These are phyloP conservation scores for Papilio polyxenes DNA, from an alignment of 1,140 invertebrate species.

Conservation along the genomic window DNA sequence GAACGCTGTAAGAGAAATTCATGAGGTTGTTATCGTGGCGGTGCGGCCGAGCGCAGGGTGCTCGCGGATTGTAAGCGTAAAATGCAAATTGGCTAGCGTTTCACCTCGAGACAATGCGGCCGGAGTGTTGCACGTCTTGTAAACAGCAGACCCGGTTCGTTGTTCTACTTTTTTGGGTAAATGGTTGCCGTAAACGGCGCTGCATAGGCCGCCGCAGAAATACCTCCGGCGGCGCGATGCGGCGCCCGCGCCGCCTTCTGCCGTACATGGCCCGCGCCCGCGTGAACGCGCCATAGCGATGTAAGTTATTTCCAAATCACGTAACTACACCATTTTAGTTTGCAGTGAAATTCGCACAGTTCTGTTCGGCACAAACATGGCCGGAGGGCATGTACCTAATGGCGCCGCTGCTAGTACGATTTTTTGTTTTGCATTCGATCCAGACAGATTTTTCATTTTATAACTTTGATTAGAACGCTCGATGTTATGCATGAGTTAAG, in stretches of 20 bases:
- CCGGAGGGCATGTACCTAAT: conserved; percentile 39
- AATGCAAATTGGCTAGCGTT: conserved; percentile 75
- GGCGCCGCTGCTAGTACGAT: conserved; percentile 45
- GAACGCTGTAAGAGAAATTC: conserved; percentile 59
- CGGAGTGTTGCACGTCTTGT: conserved; percentile 74
- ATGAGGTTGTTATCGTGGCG: conserved; percentile 47
- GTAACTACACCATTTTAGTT: conserved; percentile 57
- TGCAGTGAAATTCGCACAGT: conserved; percentile 52
- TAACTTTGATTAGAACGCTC: conserved; percentile 41
- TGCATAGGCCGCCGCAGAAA: conserved; percentile 73
- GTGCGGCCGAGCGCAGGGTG: conserved; percentile 45
- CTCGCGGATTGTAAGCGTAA: conserved; percentile 65
- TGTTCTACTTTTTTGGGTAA: conserved; percentile 80
- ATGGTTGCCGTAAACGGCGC: conserved; percentile 71
- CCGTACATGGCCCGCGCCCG: conserved; percentile 66
- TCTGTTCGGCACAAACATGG: conserved; percentile 52
- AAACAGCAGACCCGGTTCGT: conserved; percentile 72
- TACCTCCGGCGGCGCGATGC: conserved; percentile 69
- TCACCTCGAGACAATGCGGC: conserved; percentile 75
- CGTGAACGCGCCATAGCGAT: conserved; percentile 60
- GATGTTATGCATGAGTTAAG: conserved; percentile 46
- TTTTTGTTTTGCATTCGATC: conserved; percentile 38
- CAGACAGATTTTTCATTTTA: conserved; percentile 39
- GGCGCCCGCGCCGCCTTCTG: conserved; percentile 60
- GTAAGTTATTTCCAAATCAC: conserved; percentile 59